Percentiles rank a stretch among this genome's conserved stretches.
Evolutionary conservation across 2,113 vertebrate species (phyloP).

Genomic region (Centropus bengalensis): DNA sequence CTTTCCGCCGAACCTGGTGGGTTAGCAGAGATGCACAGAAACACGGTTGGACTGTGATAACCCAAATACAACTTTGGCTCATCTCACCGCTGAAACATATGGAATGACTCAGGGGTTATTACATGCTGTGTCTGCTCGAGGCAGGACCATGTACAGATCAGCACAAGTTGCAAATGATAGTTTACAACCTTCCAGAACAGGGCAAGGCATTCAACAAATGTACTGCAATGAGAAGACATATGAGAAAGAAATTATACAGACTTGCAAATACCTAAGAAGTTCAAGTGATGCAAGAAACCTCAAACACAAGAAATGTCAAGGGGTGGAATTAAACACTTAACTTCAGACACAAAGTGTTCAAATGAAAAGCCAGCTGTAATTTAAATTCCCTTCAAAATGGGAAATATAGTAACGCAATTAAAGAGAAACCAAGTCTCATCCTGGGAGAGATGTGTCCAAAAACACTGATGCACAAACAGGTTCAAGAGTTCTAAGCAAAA

Average conservation of each 20-base stretch:
- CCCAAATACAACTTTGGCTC: slow-evolving; percentile 75
- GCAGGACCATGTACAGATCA: slow-evolving; percentile 73
- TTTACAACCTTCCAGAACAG: slow-evolving; percentile 69
- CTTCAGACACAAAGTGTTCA: slow-evolving; percentile 63
- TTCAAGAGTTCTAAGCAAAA: slow-evolving; percentile 72
- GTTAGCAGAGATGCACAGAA: slow-evolving; percentile 64
- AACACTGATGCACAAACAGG: slow-evolving; percentile 60
- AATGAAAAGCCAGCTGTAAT: slow-evolving; percentile 62
- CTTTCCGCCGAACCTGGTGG: neutral
- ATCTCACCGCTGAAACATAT: slow-evolving; percentile 70
- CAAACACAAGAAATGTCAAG: slow-evolving; percentile 70
- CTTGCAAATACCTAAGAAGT: slow-evolving; percentile 68
- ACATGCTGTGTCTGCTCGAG: slow-evolving; percentile 74
- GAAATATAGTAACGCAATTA: slow-evolving; percentile 59
- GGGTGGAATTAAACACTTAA: slow-evolving; percentile 28
- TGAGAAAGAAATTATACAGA: slow-evolving; percentile 68
- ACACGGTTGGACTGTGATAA: slow-evolving; percentile 70
- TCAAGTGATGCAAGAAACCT: slow-evolving; percentile 68
- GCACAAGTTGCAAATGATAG: slow-evolving; percentile 71
- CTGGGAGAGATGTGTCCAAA: slow-evolving; percentile 46
- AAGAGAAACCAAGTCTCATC: slow-evolving; percentile 56
- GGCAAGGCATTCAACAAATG: slow-evolving; percentile 67
- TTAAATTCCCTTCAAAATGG: slow-evolving; percentile 65
- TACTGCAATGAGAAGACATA: slow-evolving; percentile 67
- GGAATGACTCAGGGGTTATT: slow-evolving; percentile 69